Base-by-base conservation (phyloP, 2,888 invertebrate species). In the Rhamphomyia laevipes region DNA sequence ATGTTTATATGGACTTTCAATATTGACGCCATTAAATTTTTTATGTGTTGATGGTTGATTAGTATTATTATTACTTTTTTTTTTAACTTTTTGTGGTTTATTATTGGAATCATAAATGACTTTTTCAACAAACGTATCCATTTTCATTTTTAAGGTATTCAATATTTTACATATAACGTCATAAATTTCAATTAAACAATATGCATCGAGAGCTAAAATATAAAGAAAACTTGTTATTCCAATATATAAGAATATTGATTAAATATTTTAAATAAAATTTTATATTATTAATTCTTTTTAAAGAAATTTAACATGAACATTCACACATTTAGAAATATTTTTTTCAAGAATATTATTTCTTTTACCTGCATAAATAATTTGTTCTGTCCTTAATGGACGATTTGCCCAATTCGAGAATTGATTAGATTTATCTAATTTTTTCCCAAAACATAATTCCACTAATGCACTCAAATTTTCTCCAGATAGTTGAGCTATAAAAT, bases 381-480 rank as follows among this genome's bases (percentile, higher is more conserved):
- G 92, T 52, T 82, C 81, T 40, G 76, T 73, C 44, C 90, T 72
- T 46, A 93, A 64, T 11, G 92, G 92, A 56, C 92, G 74, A 57
- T 82, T 77, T 61, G 89, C 86, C 92, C 92, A 93, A 67, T 92
- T 89, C 0, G 90, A 90, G 70, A 89, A 87, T 63, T 91, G 91
- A 70, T 92, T 88, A n/a, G 81, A 80, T 68, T 93, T 93, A 67
- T 88, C 81, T 40, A 93, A 69, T 42, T 82, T 80, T 48, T 77
- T 72, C 7, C 89, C 89, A 61, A 89, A 77, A 63, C 87, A 86
- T 38, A 81, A 71, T 61, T 84, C 78, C 0, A 88, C 84, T 50
- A 91, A 70, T 54, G 81, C 81, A 60, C 82, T 82, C 21, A 92
- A 74, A 54, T 86, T 82, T 53, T 79, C 80, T 4, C 81, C 82